These are phyloP conservation scores for Agrilus biguttatus DNA, from an alignment of 2,888 invertebrate genomes.

Conservation along the genomic window DNA sequence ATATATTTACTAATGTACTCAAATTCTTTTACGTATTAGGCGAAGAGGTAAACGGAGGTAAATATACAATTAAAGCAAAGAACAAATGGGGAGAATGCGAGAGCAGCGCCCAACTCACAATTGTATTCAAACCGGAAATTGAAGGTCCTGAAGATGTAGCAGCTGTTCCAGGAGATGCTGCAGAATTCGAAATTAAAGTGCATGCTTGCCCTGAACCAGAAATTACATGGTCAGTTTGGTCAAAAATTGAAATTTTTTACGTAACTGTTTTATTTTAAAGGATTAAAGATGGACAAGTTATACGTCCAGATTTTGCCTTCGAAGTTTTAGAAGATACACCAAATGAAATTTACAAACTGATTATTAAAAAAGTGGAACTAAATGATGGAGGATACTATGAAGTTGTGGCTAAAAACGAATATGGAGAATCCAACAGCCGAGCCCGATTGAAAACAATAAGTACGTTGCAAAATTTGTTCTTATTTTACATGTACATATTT, in stretches of 20 bases:
- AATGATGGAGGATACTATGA: slow-evolving; percentile 68
- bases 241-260: not conserved
- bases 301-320: slow-evolving; percentile 41
- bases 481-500: slow-evolving; percentile 3
- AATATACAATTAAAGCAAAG: slow-evolving; percentile 63
- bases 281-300: slow-evolving; percentile 48
- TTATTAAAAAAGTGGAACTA: slow-evolving; percentile 53
- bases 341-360: slow-evolving; percentile 53
- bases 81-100: slow-evolving; percentile 70
- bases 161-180: slow-evolving; percentile 62
- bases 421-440: slow-evolving; percentile 55
- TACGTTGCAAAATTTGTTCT: slow-evolving; percentile 30
- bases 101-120: slow-evolving; percentile 61
- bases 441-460: slow-evolving; percentile 60
- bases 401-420: slow-evolving; percentile 61
- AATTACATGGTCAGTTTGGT: slow-evolving; percentile 51
- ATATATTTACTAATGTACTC: not conserved
- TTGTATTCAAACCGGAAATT: slow-evolving; percentile 65
- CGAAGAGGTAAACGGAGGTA: slow-evolving; percentile 64
- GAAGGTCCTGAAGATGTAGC: slow-evolving; percentile 58
- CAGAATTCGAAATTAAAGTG: slow-evolving; percentile 66
- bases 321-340: slow-evolving; percentile 45
- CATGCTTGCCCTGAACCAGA: slow-evolving; percentile 83
- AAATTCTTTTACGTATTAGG: slow-evolving; percentile 25
- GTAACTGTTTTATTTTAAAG: slow-evolving; percentile 21